These are phyloP conservation scores for Cantharis lateralis DNA, from an alignment of 2,888 invertebrate species.

Conservation along the genomic window DNA sequence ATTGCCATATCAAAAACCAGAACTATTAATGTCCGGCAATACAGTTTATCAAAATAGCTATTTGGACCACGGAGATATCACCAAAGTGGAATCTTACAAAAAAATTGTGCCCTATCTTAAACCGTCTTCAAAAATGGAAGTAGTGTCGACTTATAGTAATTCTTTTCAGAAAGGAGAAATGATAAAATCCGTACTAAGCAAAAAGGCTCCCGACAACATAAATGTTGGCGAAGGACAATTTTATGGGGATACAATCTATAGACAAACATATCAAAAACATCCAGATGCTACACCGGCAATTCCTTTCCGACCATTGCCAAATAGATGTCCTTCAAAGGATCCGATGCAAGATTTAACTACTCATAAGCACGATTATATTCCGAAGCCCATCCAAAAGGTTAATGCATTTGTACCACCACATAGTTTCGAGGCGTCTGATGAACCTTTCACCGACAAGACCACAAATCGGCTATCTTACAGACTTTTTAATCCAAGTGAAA, in stretches of 20 bases:
- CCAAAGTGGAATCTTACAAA: neutral
- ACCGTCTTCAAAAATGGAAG: neutral
- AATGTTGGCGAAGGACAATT: constrained; percentile 38
- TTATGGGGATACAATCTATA: constrained; percentile 56
- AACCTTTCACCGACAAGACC: constrained; percentile 47
- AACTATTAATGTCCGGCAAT: constrained; percentile 58
- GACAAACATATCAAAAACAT: constrained; percentile 62
- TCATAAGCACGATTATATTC: constrained; percentile 66
- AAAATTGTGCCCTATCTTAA: neutral
- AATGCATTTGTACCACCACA: constrained; percentile 55
- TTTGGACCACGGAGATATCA: constrained; percentile 36
- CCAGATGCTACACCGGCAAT: constrained; percentile 54
- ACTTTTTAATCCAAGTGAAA: neutral
- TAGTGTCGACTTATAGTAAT: constrained; percentile 13
- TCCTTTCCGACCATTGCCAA: constrained; percentile 59
- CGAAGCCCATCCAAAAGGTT: constrained; percentile 58
- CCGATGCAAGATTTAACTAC: constrained; percentile 69
- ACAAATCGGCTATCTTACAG: constrained; percentile 21
- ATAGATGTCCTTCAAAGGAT: constrained; percentile 61
- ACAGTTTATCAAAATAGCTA: constrained; percentile 63
- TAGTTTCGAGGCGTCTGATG: constrained; percentile 52
- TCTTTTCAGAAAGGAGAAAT: neutral
- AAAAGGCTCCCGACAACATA: constrained; percentile 31
- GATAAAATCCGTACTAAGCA: neutral
- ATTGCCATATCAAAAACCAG: constrained; percentile 52